A percentile compares a stretch with the other conserved stretches of the same genome.
Evolutionary conservation across 1,140 invertebrate species (phyloP).

Genomic region (Homalodisca vitripennis): DNA sequence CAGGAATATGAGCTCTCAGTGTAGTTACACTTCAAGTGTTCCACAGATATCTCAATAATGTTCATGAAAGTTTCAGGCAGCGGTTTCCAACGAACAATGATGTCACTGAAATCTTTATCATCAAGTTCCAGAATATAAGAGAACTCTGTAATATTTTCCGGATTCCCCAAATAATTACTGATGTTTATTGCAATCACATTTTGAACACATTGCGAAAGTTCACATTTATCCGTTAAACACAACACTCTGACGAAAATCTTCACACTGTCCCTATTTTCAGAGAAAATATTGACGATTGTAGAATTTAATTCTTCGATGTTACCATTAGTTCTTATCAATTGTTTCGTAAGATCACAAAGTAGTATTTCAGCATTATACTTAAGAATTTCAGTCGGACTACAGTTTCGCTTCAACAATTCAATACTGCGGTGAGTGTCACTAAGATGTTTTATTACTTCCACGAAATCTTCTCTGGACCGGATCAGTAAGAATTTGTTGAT

Average conservation of each 20-base stretch:
- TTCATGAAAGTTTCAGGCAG: not conserved
- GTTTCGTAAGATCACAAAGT: not conserved
- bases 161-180: not conserved
- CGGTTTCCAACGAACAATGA: not conserved
- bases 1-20: not conserved
- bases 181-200: not conserved
- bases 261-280: not conserved
- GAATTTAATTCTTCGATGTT: not conserved
- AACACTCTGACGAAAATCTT: conserved; percentile 5
- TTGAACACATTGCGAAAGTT: not conserved
- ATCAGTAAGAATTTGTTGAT: conserved; percentile 7
- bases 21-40: conserved; percentile 5
- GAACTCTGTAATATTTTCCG: not conserved
- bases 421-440: not conserved
- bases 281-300: not conserved
- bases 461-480: conserved; percentile 12
- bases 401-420: not conserved
- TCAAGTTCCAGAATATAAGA: not conserved
- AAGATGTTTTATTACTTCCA: not conserved
- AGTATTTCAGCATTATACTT: not conserved
- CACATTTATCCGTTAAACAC: not conserved
- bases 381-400: not conserved
- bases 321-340: not conserved
- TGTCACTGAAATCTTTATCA: not conserved
- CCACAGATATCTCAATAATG: not conserved